A percentile compares a stretch with the other conserved stretches of the same genome.
Evolutionary conservation across 2,113 vertebrate species (phyloP).

Genomic region (Xenopus borealis): DNA sequence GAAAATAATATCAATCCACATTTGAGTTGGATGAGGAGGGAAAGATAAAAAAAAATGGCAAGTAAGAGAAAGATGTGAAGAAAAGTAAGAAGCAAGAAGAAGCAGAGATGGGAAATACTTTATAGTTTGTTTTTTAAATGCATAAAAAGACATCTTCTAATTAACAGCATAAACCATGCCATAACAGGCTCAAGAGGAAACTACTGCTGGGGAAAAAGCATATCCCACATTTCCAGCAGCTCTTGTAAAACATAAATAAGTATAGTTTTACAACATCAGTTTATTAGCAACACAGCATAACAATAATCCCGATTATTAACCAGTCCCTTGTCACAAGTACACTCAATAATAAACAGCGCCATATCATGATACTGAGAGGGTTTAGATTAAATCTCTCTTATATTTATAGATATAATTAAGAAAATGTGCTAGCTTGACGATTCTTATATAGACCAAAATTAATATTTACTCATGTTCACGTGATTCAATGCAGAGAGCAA

Average conservation of each 20-base stretch:
- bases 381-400: neutral
- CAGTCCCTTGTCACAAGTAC: neutral
- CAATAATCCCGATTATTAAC: slow-evolving; percentile 19
- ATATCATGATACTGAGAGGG: neutral
- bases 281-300: slow-evolving; percentile 14
- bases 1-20: neutral
- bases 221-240: slow-evolving; percentile 11
- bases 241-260: slow-evolving; percentile 28
- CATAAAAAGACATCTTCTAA: slow-evolving; percentile 24
- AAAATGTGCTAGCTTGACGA: too few species aligned
- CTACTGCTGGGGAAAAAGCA: slow-evolving; percentile 8
- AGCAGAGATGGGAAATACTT: neutral
- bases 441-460: too few species aligned
- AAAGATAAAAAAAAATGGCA: neutral
- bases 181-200: slow-evolving; percentile 31
- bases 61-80: too few species aligned
- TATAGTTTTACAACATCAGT: slow-evolving; percentile 21
- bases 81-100: neutral
- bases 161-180: slow-evolving; percentile 43
- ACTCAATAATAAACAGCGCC: neutral
- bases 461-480: too few species aligned
- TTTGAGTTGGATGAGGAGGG: neutral
- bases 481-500: too few species aligned
- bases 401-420: too few species aligned
- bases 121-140: slow-evolving; percentile 19